phyloP scores from a whole-genome alignment of 2,888 invertebrate genomes.

The Eristalis intricaria region DNA sequence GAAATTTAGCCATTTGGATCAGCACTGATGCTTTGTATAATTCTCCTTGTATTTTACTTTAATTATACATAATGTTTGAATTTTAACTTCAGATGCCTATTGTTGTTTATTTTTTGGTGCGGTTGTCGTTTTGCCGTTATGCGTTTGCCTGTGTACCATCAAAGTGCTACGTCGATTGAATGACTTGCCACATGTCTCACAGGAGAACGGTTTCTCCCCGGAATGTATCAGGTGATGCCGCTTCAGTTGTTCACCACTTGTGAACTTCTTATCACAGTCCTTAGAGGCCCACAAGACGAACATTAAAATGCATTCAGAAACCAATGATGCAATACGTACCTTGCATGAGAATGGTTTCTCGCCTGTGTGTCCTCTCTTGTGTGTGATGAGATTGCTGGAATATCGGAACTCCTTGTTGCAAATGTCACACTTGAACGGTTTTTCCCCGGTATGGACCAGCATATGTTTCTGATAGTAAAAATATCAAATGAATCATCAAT shows the following conservation, averaged over 20 bases:
- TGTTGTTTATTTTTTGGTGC: conserved; percentile 25
- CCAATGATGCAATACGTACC: conserved; percentile 23
- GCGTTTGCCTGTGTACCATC: conserved; percentile 74
- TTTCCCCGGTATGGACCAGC: conserved; percentile 80
- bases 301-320: not conserved
- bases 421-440: conserved; percentile 78
- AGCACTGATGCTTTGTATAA: conserved; percentile 83
- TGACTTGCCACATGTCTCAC: conserved; percentile 72
- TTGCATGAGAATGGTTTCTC: conserved; percentile 78
- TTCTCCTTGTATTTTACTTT: conserved; percentile 13
- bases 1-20: conserved; percentile 92
- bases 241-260: conserved; percentile 79
- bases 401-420: conserved; percentile 79
- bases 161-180: conserved; percentile 75
- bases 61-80: conserved; percentile 2
- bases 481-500: not conserved
- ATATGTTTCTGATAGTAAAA: conserved; percentile 76
- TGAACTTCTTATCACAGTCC: conserved; percentile 78
- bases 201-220: conserved; percentile 76
- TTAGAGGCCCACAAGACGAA: conserved; percentile 15
- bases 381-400: conserved; percentile 80
- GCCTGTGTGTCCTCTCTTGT: conserved; percentile 78
- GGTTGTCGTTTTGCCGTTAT: conserved; percentile 54
- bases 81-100: conserved; percentile 8
- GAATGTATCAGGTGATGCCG: conserved; percentile 79